Percentiles rank a stretch among this genome's conserved stretches.
phyloP scores from a whole-genome alignment of 2,888 invertebrate species.

The Plebejus melissa region DNA sequence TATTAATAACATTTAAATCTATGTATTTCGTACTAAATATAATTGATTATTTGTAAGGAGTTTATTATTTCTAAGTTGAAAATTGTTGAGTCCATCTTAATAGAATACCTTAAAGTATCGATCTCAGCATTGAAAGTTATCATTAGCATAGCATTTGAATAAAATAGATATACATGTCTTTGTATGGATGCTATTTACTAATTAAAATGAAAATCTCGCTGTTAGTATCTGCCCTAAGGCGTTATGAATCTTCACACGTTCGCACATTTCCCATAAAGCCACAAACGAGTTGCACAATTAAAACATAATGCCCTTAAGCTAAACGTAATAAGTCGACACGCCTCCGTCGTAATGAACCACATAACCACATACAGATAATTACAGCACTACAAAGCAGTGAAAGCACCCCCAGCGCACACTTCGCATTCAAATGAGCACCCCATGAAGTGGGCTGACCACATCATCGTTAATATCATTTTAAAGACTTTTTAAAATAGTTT shows the following conservation, averaged over 20 bases:
- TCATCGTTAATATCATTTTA: slow-evolving; percentile 36
- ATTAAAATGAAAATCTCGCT: background rate
- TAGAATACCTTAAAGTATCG: no score
- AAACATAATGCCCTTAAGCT: slow-evolving; percentile 62
- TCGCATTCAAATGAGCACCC: slow-evolving; percentile 72
- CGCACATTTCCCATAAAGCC: slow-evolving; percentile 10
- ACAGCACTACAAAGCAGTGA: slow-evolving; percentile 59
- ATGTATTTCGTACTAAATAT: background rate
- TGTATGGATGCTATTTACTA: no score
- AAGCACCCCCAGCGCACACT: slow-evolving; percentile 58
- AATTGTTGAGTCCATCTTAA: no score
- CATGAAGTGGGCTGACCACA: slow-evolving; percentile 50
- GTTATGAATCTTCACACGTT: slow-evolving; percentile 20
- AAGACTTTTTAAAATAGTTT: background rate
- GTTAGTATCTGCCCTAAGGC: slow-evolving; percentile 1
- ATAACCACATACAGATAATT: slow-evolving; percentile 66
- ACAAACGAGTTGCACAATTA: slow-evolving; percentile 30
- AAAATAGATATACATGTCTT: no score
- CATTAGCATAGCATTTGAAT: no score
- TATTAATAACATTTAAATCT: background rate
- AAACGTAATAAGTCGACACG: slow-evolving; percentile 60
- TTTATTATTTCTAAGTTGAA: no score
- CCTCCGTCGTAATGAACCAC: slow-evolving; percentile 56
- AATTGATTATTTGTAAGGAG: no score
- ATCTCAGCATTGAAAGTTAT: no score